These are phyloP conservation scores for Aradus depressus DNA, from an alignment of 2,888 invertebrate genomes.

Conservation along the genomic window DNA sequence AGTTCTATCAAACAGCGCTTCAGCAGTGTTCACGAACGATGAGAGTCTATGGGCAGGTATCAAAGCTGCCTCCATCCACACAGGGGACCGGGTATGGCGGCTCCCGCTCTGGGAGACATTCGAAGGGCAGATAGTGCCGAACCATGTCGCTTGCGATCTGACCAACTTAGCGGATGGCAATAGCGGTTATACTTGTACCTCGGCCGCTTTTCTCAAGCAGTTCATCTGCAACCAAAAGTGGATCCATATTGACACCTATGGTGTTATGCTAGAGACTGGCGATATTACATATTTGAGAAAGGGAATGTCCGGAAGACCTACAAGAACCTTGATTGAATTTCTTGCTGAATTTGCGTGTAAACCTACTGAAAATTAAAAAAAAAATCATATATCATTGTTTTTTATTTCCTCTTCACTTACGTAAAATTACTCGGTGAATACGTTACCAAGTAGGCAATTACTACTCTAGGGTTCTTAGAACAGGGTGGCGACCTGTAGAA, in stretches of 20 bases:
- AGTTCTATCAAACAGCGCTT: slow-evolving; percentile 53
- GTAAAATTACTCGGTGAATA: too few relatives aligned
- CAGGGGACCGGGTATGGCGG: slow-evolving; percentile 74
- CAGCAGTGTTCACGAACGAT: slow-evolving; percentile 64
- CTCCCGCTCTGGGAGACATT: slow-evolving; percentile 49
- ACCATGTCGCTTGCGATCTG: slow-evolving; percentile 18
- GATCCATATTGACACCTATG: slow-evolving; percentile 72
- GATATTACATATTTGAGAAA: slow-evolving; percentile 48
- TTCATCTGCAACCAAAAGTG: slow-evolving; percentile 59
- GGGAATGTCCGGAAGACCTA: slow-evolving; percentile 64
- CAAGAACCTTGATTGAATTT: slow-evolving; percentile 61
- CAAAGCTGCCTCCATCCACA: slow-evolving; percentile 54
- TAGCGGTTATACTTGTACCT: slow-evolving; percentile 51
- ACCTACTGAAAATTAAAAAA: not conserved
- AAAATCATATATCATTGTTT: too few relatives aligned
- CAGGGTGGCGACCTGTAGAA: too few relatives aligned
- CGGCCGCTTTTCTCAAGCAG: slow-evolving; percentile 65
- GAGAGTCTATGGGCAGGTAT: slow-evolving; percentile 56
- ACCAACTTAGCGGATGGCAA: slow-evolving; percentile 12
- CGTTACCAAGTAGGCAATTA: too few relatives aligned
- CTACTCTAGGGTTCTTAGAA: too few relatives aligned
- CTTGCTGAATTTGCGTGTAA: slow-evolving; percentile 41
- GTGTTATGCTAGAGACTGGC: slow-evolving; percentile 58
- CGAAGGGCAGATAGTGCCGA: slow-evolving; percentile 11
- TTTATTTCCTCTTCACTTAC: too few relatives aligned